Evolutionary conservation across 2,888 invertebrate species (phyloP).

Genomic region (Dexiosoma caninum): DNA sequence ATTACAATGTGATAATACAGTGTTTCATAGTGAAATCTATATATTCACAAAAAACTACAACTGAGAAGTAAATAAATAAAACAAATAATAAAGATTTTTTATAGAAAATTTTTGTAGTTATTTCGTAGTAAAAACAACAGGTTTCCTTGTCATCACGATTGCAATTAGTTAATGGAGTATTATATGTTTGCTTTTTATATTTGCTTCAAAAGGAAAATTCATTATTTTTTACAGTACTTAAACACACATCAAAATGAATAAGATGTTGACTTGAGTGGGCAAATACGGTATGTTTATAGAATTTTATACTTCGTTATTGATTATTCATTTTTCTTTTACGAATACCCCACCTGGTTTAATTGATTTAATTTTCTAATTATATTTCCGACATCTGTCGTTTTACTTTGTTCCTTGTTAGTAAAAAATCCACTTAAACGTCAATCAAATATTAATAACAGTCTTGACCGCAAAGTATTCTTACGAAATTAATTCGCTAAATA

Average conservation of each 20-base stretch:
- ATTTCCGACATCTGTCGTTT: conserved; percentile 58
- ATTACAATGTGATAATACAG: conserved; percentile 54
- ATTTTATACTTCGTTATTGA: not conserved
- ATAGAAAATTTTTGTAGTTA: conserved; percentile 25
- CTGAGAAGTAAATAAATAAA: conserved; percentile 20
- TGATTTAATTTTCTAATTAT: conserved; percentile 58
- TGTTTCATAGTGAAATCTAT: conserved; percentile 17
- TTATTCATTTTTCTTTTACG: not conserved
- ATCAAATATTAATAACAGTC: conserved; percentile 58
- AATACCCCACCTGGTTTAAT: conserved; percentile 51
- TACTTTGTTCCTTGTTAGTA: not conserved
- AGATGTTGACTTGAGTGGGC: conserved; percentile 3
- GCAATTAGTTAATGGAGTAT: conserved; percentile 62
- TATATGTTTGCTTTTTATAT: conserved; percentile 32
- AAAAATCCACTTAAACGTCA: conserved; percentile 31
- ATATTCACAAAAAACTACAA: conserved; percentile 23
- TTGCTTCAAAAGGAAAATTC: conserved; percentile 41
- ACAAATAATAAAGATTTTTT: conserved; percentile 24
- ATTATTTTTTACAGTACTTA: conserved; percentile 20
- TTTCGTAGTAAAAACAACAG: conserved; percentile 43
- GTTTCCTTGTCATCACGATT: conserved; percentile 5
- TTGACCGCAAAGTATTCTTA: conserved; percentile 44
- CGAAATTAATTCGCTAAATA: not conserved
- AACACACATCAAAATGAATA: not conserved
- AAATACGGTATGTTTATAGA: not conserved